Base-by-base conservation (phyloP, 2,888 invertebrate genomes). In the Sphinx pinastri region DNA sequence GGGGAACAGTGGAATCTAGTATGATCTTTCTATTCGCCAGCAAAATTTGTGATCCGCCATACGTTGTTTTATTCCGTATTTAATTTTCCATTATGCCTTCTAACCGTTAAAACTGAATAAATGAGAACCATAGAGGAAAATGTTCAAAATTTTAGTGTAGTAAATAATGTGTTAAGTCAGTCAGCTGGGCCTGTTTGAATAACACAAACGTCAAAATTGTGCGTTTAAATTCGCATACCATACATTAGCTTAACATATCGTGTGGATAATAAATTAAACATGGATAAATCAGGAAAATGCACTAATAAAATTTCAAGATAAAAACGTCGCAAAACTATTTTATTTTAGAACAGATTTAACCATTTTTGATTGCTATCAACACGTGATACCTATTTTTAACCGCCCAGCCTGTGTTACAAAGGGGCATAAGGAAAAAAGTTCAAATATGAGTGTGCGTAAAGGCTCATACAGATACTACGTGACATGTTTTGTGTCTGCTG, bases 101-200 rank as follows among this genome's bases (percentile, higher is more conserved):
- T 16, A 54, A 54, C 54, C 38, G 0, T 16, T 11, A 60, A 16
- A 49, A 16, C 12, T 19, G 55, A 55, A 55, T 11, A 55, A 55
- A 55, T 8, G 13, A 59, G 31, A 38, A 59, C n/a, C 16, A 16
- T 19, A 19, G 12, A 49, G 19, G 6, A 49, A 47, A 47, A 16
- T 47, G 63, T 63, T 49, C 63, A 63, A 63, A 63, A 10, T 16
- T 19, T 63, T 63, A 63, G 63, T 4, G 19, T 16, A 63, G 49
- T 63, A 59, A 59, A 38, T 63, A 49, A 19, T 49, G 47, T 19
- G 63, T 19, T 63, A 63, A 63, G 63, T 13, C 45, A 63, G 63
- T 13, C 45, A 16, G 11, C 60, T 38, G 38, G 2, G 6, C 2
- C 6, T 38, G 38, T 38, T 45, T 47, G 19, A 19, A 16, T 11